These are phyloP conservation scores for Melangyna quadrimaculata DNA, from an alignment of 2,888 invertebrate species.

Conservation along the genomic window DNA sequence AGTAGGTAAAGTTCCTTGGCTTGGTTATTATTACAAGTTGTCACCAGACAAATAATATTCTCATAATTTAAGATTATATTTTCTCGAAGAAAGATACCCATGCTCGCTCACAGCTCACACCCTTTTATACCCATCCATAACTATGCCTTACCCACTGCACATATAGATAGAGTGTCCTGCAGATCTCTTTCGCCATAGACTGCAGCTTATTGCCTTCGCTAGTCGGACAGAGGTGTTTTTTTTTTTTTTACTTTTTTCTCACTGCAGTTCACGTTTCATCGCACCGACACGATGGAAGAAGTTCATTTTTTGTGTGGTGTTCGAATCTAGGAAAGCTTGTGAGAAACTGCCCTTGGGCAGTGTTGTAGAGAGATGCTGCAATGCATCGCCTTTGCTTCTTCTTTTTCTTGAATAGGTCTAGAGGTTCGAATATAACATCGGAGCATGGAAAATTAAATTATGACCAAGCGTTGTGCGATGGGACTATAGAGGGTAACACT, in stretches of 20 bases:
- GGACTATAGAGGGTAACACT: slow-evolving; percentile 39
- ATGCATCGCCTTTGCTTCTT: slow-evolving; percentile 49
- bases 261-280: slow-evolving; percentile 69
- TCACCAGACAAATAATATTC: slow-evolving; percentile 74
- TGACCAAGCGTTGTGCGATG: slow-evolving; percentile 49
- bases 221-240: slow-evolving; percentile 27
- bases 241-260: slow-evolving; percentile 24
- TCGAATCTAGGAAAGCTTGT: slow-evolving; percentile 1
- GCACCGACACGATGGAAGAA: slow-evolving; percentile 45
- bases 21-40: slow-evolving; percentile 74
- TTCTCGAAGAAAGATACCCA: slow-evolving; percentile 49
- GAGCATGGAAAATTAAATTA: slow-evolving; percentile 69
- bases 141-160: not conserved
- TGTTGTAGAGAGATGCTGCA: slow-evolving; percentile 48
- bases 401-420: slow-evolving; percentile 8
- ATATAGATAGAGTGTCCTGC: slow-evolving; percentile 39
- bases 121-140: too few relatives aligned
- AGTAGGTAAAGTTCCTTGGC: slow-evolving; percentile 37
- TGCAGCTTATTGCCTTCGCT: slow-evolving; percentile 63
- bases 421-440: not conserved
- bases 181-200: slow-evolving; percentile 39
- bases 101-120: not conserved
- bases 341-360: slow-evolving; percentile 52
- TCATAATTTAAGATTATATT: slow-evolving; percentile 75
- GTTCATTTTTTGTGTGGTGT: slow-evolving; percentile 9